A percentile compares a stretch with the other conserved stretches of the same genome.
Evolutionary conservation across 2,797 vertebrate species (phyloP).

Genomic region (Acipenser transmontanus): DNA sequence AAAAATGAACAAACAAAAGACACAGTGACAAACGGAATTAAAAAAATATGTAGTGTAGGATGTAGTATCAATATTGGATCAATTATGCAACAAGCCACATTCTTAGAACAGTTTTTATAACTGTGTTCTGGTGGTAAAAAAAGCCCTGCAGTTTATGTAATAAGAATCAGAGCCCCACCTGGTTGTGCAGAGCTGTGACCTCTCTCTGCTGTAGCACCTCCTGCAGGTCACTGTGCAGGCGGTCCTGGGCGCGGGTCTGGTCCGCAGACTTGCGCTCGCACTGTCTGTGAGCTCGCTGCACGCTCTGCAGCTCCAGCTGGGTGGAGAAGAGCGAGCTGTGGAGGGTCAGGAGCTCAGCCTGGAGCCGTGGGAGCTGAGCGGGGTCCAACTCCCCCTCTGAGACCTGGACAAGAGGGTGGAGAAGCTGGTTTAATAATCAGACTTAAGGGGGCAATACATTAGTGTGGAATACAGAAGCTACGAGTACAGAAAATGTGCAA

Average conservation of each 20-base stretch:
- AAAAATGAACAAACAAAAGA: too few relatives aligned
- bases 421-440: not conserved
- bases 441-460: too few relatives aligned
- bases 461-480: too few relatives aligned
- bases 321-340: conserved; percentile 76
- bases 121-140: too few relatives aligned
- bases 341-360: conserved; percentile 64
- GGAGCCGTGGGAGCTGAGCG: conserved; percentile 44
- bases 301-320: conserved; percentile 76
- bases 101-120: too few relatives aligned
- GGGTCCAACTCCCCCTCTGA: conserved; percentile 37
- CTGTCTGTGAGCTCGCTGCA: conserved; percentile 58
- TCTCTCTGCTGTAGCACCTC: conserved; percentile 67
- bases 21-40: too few relatives aligned
- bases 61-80: too few relatives aligned
- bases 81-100: too few relatives aligned
- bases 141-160: not conserved
- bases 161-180: conserved; percentile 46
- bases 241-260: conserved; percentile 51
- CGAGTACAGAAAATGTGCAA: too few relatives aligned
- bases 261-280: conserved; percentile 62
- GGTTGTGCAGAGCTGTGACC: conserved; percentile 73
- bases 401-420: conserved; percentile 39
- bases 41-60: too few relatives aligned
- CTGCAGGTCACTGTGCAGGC: conserved; percentile 60